Percentiles rank a stretch among this genome's conserved stretches.
Conservation (phyloP, 2,888 invertebrate genomes). For the Abscondita cerata region DNA sequence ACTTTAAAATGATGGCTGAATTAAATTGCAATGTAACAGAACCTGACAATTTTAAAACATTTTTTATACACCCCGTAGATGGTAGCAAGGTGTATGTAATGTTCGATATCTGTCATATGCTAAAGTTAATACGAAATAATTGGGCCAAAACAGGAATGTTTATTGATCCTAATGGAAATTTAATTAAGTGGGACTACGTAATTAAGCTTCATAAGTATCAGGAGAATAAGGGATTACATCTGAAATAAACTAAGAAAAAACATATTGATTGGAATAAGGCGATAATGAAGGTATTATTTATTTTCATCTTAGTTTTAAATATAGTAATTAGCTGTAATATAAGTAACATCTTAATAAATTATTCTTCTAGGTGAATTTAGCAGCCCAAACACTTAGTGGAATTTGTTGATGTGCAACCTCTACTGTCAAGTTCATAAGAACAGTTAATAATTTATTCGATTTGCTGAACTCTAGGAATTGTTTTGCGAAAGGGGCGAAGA, state of each 20-base stretch:
- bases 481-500: not conserved
- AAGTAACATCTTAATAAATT: not conserved
- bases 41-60: too few species aligned
- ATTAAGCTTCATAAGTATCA: not conserved
- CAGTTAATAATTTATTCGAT: not conserved
- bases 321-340: not conserved
- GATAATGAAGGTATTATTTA: slow-evolving; percentile 7
- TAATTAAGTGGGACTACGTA: not conserved
- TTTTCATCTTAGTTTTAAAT: too few species aligned
- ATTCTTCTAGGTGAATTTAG: not conserved
- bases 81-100: too few species aligned
- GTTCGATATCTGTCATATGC: not conserved
- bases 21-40: too few species aligned
- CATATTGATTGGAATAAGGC: slow-evolving; percentile 1
- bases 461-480: not conserved
- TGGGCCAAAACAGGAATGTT: not conserved
- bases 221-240: not conserved
- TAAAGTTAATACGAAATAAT: not conserved
- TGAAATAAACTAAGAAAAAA: slow-evolving; percentile 5
- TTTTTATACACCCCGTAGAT: too few species aligned
- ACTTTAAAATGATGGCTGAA: slow-evolving; percentile 1
- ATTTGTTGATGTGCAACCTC: not conserved
- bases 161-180: not conserved
- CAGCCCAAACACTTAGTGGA: not conserved
- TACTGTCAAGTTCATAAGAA: not conserved